Evolutionary conservation across 1,140 invertebrate genomes (phyloP).

Genomic region (Lepidurus arcticus): DNA sequence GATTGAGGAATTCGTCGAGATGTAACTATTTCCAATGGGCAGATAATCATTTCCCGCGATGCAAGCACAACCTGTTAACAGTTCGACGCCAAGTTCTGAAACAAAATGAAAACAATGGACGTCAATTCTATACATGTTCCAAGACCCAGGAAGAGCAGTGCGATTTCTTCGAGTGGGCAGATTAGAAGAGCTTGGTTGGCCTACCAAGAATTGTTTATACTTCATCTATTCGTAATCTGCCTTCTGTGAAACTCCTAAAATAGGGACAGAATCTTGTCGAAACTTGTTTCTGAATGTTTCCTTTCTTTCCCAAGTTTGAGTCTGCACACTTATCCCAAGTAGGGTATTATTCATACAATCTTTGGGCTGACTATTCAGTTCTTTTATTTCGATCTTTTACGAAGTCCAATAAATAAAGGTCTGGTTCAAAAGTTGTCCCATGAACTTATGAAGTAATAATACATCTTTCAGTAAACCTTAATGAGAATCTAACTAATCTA

Average conservation of each 20-base stretch:
- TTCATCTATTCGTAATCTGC: neutral
- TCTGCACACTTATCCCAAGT: neutral
- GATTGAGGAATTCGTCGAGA: neutral
- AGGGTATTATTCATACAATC: neutral
- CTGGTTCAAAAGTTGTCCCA: no score
- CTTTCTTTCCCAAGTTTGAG: neutral
- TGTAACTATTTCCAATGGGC: conserved; percentile 41
- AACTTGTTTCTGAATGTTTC: neutral
- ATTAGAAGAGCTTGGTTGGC: neutral
- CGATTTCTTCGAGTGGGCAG: conserved; percentile 42
- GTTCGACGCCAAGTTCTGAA: conserved; percentile 40
- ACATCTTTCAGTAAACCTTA: no score
- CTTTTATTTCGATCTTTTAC: no score
- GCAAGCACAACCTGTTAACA: conserved; percentile 41
- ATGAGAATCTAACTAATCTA: no score
- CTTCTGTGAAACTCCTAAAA: neutral
- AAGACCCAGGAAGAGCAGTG: conserved; percentile 40
- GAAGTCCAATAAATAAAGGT: no score
- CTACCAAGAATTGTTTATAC: conserved; percentile 15
- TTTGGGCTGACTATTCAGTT: no score
- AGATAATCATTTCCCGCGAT: conserved; percentile 41
- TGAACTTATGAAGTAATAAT: no score
- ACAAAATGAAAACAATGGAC: conserved; percentile 40
- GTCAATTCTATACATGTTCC: conserved; percentile 42
- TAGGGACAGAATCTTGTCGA: neutral